These are phyloP conservation scores for Stenchaetothrips biformis DNA, from an alignment of 2,888 invertebrate genomes.

Conservation along the genomic window DNA sequence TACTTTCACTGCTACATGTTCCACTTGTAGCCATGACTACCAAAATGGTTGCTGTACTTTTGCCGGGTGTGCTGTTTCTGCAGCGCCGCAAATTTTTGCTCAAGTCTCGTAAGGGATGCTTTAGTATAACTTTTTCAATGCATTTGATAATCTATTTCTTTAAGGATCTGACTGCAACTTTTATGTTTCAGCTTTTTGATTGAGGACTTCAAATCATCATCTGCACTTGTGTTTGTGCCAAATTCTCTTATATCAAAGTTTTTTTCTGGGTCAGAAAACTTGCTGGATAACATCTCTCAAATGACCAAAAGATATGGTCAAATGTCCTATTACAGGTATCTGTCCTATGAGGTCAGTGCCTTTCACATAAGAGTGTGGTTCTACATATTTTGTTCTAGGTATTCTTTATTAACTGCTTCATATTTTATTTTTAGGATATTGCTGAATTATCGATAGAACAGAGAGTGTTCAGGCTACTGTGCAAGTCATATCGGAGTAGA, in stretches of 20 bases:
- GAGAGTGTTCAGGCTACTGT: neutral
- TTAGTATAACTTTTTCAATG: neutral
- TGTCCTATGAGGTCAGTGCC: neutral
- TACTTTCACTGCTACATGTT: neutral
- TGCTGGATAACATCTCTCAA: neutral
- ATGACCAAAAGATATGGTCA: neutral
- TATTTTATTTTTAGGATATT: neutral
- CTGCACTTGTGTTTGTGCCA: neutral
- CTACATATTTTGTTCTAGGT: neutral
- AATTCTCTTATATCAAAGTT: neutral
- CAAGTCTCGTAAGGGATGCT: neutral
- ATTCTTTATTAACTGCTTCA: neutral
- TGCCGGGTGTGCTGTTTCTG: neutral
- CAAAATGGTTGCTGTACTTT: neutral
- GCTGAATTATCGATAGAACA: neutral
- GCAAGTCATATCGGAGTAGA: neutral
- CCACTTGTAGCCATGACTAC: neutral
- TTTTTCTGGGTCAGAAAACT: neutral
- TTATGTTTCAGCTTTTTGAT: neutral
- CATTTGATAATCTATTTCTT: neutral
- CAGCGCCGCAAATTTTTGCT: neutral
- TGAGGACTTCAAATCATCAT: neutral
- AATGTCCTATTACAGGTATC: neutral
- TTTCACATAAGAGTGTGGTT: neutral
- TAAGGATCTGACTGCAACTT: neutral